These are phyloP conservation scores for Oreochromis tanganicae DNA, from an alignment of 2,113 vertebrate genomes.

Conservation along the genomic window DNA sequence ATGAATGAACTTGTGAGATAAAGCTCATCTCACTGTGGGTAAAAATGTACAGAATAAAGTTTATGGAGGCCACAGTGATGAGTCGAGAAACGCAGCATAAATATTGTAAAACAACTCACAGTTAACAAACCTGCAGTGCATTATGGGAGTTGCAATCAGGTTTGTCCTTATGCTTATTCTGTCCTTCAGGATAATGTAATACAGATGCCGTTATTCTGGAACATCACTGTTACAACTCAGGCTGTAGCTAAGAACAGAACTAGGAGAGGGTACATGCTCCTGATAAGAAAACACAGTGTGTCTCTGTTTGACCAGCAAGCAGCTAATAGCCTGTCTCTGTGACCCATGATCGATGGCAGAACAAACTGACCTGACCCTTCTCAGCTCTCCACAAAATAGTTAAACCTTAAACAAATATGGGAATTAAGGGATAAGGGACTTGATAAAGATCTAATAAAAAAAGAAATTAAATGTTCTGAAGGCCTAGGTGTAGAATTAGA, in stretches of 20 bases:
- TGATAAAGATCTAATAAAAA: background rate
- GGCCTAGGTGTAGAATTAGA: background rate
- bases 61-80: background rate
- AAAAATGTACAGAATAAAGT: background rate
- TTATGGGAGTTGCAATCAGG: background rate
- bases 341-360: background rate
- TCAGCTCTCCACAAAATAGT: background rate
- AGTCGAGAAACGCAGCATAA: background rate
- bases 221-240: background rate
- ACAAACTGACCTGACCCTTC: background rate
- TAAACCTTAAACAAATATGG: background rate
- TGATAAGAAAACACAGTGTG: background rate
- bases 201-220: background rate
- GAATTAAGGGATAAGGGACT: background rate
- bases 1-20: background rate
- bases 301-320: background rate
- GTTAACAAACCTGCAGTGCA: background rate
- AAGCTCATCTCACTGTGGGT: background rate
- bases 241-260: background rate
- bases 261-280: background rate
- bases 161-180: background rate
- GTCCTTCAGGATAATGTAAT: background rate
- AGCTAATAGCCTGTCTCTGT: background rate
- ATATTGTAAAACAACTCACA: background rate
- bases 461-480: too few species aligned